These are phyloP conservation scores for Clanis bilineata DNA, from an alignment of 2,888 invertebrate species.

Conservation along the genomic window DNA sequence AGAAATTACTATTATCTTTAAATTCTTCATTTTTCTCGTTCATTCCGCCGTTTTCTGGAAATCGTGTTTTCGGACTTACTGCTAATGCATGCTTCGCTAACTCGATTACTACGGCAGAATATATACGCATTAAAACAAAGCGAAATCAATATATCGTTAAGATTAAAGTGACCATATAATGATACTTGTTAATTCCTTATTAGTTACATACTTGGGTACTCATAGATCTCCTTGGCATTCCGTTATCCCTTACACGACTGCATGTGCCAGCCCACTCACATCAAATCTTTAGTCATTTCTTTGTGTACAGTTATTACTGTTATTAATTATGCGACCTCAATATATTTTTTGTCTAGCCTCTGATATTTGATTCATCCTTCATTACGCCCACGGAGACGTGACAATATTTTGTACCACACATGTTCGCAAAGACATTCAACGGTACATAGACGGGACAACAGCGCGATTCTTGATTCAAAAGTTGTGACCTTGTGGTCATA, in stretches of 20 bases:
- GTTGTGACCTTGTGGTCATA: too few relatives aligned
- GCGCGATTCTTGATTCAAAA: too few relatives aligned
- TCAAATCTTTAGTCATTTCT: slow-evolving; percentile 22
- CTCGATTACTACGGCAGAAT: too few relatives aligned
- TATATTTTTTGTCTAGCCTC: slow-evolving; percentile 23
- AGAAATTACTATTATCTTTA: too few relatives aligned
- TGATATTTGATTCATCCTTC: slow-evolving; percentile 40
- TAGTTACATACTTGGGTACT: neutral
- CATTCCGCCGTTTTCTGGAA: too few relatives aligned
- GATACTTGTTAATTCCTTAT: neutral
- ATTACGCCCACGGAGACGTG: slow-evolving; percentile 46
- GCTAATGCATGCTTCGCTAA: too few relatives aligned
- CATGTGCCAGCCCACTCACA: slow-evolving; percentile 7
- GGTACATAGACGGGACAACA: too few relatives aligned
- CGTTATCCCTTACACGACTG: neutral
- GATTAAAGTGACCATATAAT: neutral
- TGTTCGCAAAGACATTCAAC: too few relatives aligned
- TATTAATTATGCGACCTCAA: slow-evolving; percentile 17
- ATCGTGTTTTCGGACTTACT: too few relatives aligned
- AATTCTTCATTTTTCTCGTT: too few relatives aligned
- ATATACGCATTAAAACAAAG: too few relatives aligned
- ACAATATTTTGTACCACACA: slow-evolving; percentile 37
- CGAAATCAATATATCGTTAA: neutral
- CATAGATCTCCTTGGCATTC: neutral
- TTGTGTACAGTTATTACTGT: slow-evolving; percentile 8